Conservation (phyloP, 2,888 invertebrate genomes). For the Biston betularia region DNA sequence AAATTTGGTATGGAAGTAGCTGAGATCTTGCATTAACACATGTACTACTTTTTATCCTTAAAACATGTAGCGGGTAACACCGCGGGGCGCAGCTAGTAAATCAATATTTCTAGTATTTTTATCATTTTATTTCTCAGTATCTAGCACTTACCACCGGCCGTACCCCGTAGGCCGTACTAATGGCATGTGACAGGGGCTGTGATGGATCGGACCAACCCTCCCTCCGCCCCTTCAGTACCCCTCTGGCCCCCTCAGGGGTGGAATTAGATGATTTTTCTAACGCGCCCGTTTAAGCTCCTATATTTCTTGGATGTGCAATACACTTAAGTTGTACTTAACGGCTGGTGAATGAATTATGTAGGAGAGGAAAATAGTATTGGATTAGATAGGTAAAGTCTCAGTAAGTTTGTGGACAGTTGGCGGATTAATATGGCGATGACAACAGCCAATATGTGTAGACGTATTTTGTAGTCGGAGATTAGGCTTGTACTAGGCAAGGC, state of each 20-base stretch:
- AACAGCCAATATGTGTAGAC: too few species aligned
- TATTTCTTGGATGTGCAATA: slow-evolving; percentile 48
- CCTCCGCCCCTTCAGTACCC: slow-evolving; percentile 34
- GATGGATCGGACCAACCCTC: slow-evolving; percentile 75
- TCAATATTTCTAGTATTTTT: too few species aligned
- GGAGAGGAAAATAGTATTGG: background rate
- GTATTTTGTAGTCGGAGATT: too few species aligned
- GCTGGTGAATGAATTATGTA: slow-evolving; percentile 16
- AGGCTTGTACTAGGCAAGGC: too few species aligned
- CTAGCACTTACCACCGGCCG: slow-evolving; percentile 50
- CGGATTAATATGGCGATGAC: background rate
- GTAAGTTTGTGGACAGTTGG: background rate
- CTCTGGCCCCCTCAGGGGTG: slow-evolving; percentile 43
- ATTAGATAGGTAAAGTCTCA: background rate
- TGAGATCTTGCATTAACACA: too few species aligned
- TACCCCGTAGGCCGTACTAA: slow-evolving; percentile 73
- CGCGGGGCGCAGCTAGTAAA: too few species aligned
- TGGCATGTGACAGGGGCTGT: slow-evolving; percentile 82
- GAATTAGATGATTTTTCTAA: slow-evolving; percentile 66
- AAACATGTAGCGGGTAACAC: too few species aligned
- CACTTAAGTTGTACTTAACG: slow-evolving; percentile 20
- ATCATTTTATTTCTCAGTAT: background rate
- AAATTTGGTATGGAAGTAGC: too few species aligned
- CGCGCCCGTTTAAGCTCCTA: slow-evolving; percentile 49
- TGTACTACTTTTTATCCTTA: too few species aligned